Evolutionary conservation across 2,113 vertebrate species (phyloP).

Genomic region (Sphyrna mokarran): DNA sequence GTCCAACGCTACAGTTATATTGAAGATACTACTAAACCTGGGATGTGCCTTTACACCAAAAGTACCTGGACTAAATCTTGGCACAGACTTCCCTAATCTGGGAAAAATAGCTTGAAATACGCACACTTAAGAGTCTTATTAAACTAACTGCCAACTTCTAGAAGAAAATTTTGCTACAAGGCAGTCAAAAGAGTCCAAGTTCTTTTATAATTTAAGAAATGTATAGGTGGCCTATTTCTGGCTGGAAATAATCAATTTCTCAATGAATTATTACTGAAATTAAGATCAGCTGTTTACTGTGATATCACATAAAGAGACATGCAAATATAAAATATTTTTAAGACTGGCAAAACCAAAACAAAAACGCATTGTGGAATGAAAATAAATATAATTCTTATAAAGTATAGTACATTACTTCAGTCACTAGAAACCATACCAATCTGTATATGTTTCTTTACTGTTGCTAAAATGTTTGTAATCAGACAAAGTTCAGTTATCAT

Average conservation of each 20-base stretch:
- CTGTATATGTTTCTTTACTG: background rate
- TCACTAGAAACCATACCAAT: background rate
- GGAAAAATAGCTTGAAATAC: background rate
- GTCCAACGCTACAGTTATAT: background rate
- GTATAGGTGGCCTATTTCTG: background rate
- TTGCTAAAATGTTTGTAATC: background rate
- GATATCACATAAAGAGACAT: background rate
- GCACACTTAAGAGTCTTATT: background rate
- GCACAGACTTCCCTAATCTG: background rate
- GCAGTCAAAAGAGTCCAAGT: background rate
- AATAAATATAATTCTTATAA: background rate
- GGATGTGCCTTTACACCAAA: background rate
- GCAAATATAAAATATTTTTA: background rate
- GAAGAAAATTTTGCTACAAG: background rate
- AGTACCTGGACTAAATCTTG: too few relatives aligned
- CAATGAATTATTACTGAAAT: background rate
- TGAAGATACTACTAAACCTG: background rate
- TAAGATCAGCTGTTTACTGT: background rate
- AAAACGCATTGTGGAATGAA: background rate
- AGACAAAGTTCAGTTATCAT: background rate
- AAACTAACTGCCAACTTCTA: background rate
- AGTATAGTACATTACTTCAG: background rate
- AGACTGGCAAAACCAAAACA: background rate
- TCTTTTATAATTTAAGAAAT: background rate
- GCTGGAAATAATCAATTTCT: background rate